These are phyloP conservation scores for Leistus spinibarbis DNA, from an alignment of 2,888 invertebrate genomes.

Conservation along the genomic window DNA sequence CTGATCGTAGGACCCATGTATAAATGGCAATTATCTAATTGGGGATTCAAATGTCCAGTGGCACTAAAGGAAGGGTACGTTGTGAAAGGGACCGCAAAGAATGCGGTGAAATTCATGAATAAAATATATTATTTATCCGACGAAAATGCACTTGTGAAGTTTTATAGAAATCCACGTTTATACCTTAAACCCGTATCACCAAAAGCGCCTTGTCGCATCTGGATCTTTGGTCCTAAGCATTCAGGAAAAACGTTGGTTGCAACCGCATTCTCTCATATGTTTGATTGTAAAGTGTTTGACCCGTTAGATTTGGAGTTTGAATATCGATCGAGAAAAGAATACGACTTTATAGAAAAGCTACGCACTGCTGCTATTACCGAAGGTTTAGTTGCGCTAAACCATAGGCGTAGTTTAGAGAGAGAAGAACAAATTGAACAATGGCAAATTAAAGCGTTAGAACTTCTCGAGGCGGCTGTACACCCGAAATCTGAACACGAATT, in stretches of 20 bases:
- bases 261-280: constrained; percentile 61
- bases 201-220: constrained; percentile 64
- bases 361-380: constrained; percentile 47
- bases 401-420: constrained; percentile 46
- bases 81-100: constrained; percentile 60
- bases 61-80: constrained; percentile 63
- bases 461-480: not conserved
- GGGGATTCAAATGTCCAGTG: constrained; percentile 69
- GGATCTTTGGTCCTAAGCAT: constrained; percentile 65
- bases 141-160: constrained; percentile 59
- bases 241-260: constrained; percentile 67
- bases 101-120: constrained; percentile 65
- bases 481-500: not conserved
- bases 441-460: constrained; percentile 47
- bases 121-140: constrained; percentile 66
- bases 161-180: constrained; percentile 67
- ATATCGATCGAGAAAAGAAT: constrained; percentile 44
- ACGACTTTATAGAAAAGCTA: constrained; percentile 45
- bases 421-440: constrained; percentile 55
- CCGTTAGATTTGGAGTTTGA: constrained; percentile 49
- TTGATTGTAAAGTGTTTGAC: constrained; percentile 59
- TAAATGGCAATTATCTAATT: constrained; percentile 62
- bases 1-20: constrained; percentile 51
- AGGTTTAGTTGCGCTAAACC: constrained; percentile 46
- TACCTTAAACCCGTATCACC: constrained; percentile 65